Base-by-base conservation (phyloP, 1,140 invertebrate genomes). In the Leptopilina clavipes region DNA sequence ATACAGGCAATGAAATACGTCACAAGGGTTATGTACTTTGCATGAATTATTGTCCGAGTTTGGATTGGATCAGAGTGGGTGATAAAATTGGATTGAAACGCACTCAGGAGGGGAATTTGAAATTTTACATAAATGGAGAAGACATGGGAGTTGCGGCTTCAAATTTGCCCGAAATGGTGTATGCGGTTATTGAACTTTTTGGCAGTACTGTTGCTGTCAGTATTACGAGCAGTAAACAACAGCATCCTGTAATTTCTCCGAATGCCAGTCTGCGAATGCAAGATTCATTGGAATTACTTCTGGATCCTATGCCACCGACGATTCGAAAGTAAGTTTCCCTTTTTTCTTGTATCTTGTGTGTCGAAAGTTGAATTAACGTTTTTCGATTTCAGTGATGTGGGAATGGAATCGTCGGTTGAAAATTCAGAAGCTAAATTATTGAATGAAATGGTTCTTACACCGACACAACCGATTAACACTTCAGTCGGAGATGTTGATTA, bases 61-160 rank as follows among this genome's bases (percentile, higher is more conserved):
- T 97, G 71, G 94, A 96, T 79, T 96, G 95, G 93, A 85, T 98
- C 7, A 91, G 95, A 25, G 91, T 93, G 1, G 95, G 95, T 0
- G 96, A 95, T 86, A 92, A 93, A 72, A 91, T 95, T 14, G 93
- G 94, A 0, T 82, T 95, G 12, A 93, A 94, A 82, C 91, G 91
- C 82, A 93, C 91, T 14, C 89, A 89, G 71, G 93, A 93, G 77
- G 91, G 89, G 5, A 91, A 91, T 44, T 89, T 95, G 0, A 92
- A 93, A 65, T 91, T 94, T 70, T 91, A 91, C 75, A 90, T 97
- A 0, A 97, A 98, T 88, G 95, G 95, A 0, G 94, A 96, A 88
- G 96, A 97, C 84, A 92, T 96, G 86, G 95, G 95, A n/a, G 92
- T 95, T n/a, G 94, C 95, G 22, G 94, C 94, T 19, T 91, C 92